A percentile compares a stretch with the other conserved stretches of the same genome.
These are phyloP conservation scores for Onychomys arenicola DNA, from an alignment of 2,797 vertebrate species.

Conservation along the genomic window DNA sequence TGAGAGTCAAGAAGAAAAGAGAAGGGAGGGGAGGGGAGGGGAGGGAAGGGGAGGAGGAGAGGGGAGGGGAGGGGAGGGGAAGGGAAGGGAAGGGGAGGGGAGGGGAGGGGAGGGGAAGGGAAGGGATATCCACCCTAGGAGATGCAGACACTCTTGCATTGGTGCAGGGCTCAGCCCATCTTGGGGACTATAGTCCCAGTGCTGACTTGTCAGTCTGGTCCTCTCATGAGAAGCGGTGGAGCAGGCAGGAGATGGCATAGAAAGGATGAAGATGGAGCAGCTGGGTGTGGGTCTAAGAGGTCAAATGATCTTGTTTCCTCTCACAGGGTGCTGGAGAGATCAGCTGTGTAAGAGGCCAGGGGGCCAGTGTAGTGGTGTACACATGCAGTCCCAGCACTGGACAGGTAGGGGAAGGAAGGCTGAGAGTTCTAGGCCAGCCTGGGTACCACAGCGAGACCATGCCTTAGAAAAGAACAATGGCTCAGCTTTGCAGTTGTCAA, in stretches of 20 bases:
- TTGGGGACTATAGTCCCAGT: not conserved
- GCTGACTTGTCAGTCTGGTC: not conserved
- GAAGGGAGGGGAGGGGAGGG: too few species aligned
- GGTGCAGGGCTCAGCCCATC: not conserved
- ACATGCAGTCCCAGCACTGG: not conserved
- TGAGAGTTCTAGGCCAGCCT: not conserved
- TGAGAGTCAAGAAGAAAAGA: too few species aligned
- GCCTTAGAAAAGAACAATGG: not conserved
- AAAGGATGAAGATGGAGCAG: not conserved
- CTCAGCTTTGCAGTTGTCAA: too few species aligned
- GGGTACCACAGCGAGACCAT: not conserved
- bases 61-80: accelerated
- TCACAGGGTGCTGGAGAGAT: not conserved
- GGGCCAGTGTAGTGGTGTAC: not conserved
- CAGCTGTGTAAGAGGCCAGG: not conserved
- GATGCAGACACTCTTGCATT: not conserved
- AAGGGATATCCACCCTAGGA: not conserved
- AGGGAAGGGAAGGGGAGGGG: too few species aligned
- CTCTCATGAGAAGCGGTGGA: not conserved
- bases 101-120: too few species aligned
- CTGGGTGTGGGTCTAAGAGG: not conserved
- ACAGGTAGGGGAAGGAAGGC: not conserved
- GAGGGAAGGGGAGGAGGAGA: too few species aligned
- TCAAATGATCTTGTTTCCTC: not conserved
- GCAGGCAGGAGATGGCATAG: not conserved